These are phyloP conservation scores for Saccostrea cuccullata DNA, from an alignment of 1,140 invertebrate species.

Conservation along the genomic window DNA sequence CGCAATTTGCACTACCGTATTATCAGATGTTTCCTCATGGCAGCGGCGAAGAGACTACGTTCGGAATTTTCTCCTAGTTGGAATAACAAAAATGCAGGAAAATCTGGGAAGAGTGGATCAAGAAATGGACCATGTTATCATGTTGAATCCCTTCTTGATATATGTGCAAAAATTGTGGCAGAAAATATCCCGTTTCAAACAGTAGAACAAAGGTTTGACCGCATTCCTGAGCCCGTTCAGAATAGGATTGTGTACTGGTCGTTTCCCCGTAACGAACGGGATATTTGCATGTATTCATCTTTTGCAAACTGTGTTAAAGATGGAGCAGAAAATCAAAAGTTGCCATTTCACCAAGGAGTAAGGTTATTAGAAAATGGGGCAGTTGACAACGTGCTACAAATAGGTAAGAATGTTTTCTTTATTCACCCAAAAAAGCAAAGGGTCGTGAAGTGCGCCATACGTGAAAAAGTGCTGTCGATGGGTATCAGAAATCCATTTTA, in stretches of 20 bases:
- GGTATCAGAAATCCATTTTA: background rate
- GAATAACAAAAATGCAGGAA: slow-evolving; percentile 58
- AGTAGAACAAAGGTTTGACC: slow-evolving; percentile 90
- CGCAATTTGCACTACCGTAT: slow-evolving; percentile 60
- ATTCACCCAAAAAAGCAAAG: background rate
- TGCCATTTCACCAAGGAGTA: slow-evolving; percentile 91
- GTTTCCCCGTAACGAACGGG: slow-evolving; percentile 90
- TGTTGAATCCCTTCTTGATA: slow-evolving; percentile 85
- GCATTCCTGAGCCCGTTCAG: slow-evolving; percentile 92
- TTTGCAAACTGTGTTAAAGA: slow-evolving; percentile 82
- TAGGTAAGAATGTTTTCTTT: slow-evolving; percentile 84
- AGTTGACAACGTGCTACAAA: slow-evolving; percentile 91
- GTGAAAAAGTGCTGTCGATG: too few species aligned
- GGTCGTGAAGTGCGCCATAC: slow-evolving; percentile 24
- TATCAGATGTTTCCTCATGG: slow-evolving; percentile 78
- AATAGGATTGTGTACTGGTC: slow-evolving; percentile 92
- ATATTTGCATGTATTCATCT: slow-evolving; percentile 93
- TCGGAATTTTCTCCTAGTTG: slow-evolving; percentile 69
- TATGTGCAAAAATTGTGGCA: slow-evolving; percentile 90
- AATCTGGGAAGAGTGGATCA: slow-evolving; percentile 63
- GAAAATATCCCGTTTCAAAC: slow-evolving; percentile 90
- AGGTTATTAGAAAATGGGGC: slow-evolving; percentile 88
- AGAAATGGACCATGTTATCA: slow-evolving; percentile 73
- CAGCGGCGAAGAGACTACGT: slow-evolving; percentile 78
- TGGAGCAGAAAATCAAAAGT: slow-evolving; percentile 85